A percentile compares a stretch with the other conserved stretches of the same genome.
Evolutionary conservation across 2,113 vertebrate species (phyloP).

Genomic region (Protobothrops mucrosquamatus): DNA sequence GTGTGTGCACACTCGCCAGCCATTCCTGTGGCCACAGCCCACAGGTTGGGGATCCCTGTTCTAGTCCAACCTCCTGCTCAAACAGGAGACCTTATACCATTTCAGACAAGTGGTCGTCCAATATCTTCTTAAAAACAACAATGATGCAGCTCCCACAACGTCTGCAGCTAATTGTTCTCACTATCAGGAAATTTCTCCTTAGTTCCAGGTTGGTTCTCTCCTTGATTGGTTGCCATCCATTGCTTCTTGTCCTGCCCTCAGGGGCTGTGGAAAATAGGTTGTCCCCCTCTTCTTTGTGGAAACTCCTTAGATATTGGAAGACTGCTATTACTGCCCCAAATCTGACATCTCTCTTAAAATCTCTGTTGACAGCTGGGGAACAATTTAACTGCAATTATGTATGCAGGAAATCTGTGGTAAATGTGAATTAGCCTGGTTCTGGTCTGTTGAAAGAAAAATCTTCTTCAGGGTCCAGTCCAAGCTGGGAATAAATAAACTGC

Average conservation of each 20-base stretch:
- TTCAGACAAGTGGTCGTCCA: too few species aligned
- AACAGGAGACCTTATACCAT: too few species aligned
- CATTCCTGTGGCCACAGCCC: too few species aligned
- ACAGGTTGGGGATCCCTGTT: too few species aligned
- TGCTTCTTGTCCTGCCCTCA: not conserved
- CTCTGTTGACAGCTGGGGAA: not conserved
- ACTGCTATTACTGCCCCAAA: not conserved
- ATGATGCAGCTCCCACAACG: too few species aligned
- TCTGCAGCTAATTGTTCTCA: not conserved
- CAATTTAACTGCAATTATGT: not conserved
- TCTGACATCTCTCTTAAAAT: not conserved
- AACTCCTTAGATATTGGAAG: not conserved
- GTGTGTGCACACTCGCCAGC: too few species aligned
- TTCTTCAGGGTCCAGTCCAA: too few species aligned
- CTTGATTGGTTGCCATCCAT: not conserved
- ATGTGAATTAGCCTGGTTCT: not conserved
- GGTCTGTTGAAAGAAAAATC: not conserved
- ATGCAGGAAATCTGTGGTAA: not conserved
- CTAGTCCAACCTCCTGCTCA: too few species aligned
- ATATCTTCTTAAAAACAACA: too few species aligned
- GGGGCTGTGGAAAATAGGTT: not conserved
- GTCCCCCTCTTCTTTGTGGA: not conserved
- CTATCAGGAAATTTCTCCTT: not conserved
- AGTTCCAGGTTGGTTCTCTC: not conserved
- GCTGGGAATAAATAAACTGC: too few species aligned